Base-by-base conservation (phyloP, 2,797 vertebrate species). In the Xenentodon cancila region DNA sequence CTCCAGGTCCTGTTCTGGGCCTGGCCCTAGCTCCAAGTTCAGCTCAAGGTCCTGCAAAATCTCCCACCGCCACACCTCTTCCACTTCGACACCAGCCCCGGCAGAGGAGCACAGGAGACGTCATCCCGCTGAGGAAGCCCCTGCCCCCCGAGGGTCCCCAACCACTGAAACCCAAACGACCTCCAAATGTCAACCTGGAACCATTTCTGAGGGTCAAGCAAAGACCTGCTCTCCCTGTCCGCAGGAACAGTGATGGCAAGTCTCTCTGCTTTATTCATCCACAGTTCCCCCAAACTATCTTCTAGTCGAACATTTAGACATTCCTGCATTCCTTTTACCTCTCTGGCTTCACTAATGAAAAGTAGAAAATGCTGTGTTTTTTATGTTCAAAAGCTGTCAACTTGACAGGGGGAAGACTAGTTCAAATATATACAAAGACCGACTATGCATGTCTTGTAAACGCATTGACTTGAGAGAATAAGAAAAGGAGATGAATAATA, bases 151-250 rank as follows among this genome's bases (percentile, higher is more conserved):
- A 89, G 25, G 89, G 90, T 5, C 77, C 70, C 1, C 37, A 59
- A 27, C 94, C 93, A 3, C 6, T 84, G 22, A 95, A 94, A 73
- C 94, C 94, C 42, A 93, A 81, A 74, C 88, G 94, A 3, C 94
- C 94, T 19, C 90, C 89, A 0, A 37, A 16, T 2, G 89, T 95
- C 53, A 88, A 88, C 61, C 80, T 95, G 68, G 89, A 93, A 51
- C 80, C 69, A 2, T 91, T 61, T 27, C 3, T 15, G 44, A 82
- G 19, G 46, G 17, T 21, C 4, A 83, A 0, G 25, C 50, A 25
- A 77, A 56, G 69, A 80, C 42, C 42, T 4, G 54, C 43, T 0
- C 60, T 44, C 0, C 57, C 64, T 7, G 50, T 63, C 1, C 42
- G 16, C 0, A 84, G 57, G 53, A 79, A 49, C 16, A 68, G 0